Evolutionary conservation across 1,140 invertebrate genomes (phyloP).

Genomic region (Drosophila sturtevanti): DNA sequence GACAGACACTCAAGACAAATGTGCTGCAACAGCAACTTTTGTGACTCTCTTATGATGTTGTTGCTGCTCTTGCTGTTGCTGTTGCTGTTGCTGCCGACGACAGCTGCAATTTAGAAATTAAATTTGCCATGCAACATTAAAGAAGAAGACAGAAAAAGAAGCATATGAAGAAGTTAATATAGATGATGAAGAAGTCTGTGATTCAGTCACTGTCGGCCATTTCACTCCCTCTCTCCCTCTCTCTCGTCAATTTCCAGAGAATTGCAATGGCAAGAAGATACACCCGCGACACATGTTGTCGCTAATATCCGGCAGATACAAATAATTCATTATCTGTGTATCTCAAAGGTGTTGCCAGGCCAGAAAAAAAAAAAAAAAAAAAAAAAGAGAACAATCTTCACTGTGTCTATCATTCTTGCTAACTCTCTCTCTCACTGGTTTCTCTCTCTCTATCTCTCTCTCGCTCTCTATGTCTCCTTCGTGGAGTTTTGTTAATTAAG

Average conservation of each 20-base stretch:
- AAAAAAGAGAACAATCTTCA: too few relatives aligned
- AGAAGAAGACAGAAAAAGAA: slow-evolving; percentile 33
- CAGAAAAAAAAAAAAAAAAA: too few relatives aligned
- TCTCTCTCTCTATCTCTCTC: slow-evolving; percentile 8
- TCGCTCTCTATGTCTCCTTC: too few relatives aligned
- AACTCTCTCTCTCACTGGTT: not conserved
- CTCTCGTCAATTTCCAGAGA: slow-evolving; percentile 20
- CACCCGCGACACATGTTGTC: slow-evolving; percentile 49
- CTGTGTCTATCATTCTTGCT: not conserved
- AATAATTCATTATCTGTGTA: slow-evolving; percentile 72
- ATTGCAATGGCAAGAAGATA: slow-evolving; percentile 32
- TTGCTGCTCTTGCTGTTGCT: slow-evolving; percentile 15
- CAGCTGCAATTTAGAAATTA: slow-evolving; percentile 81
- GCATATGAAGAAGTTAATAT: not conserved
- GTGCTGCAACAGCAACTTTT: slow-evolving; percentile 15
- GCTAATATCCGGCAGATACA: slow-evolving; percentile 73
- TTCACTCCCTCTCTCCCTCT: too few relatives aligned
- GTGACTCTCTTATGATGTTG: slow-evolving; percentile 2
- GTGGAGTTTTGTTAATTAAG: slow-evolving; percentile 67
- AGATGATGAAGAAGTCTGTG: slow-evolving; percentile 32
- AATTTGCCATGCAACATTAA: slow-evolving; percentile 81
- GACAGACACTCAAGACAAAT: slow-evolving; percentile 47
- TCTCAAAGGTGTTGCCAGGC: slow-evolving; percentile 37
- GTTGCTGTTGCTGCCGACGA: slow-evolving; percentile 46
- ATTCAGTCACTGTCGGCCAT: too few relatives aligned